A percentile compares a stretch with the other conserved stretches of the same genome.
phyloP scores from a whole-genome alignment of 2,888 invertebrate genomes.

The Temnothorax rugatulus region DNA sequence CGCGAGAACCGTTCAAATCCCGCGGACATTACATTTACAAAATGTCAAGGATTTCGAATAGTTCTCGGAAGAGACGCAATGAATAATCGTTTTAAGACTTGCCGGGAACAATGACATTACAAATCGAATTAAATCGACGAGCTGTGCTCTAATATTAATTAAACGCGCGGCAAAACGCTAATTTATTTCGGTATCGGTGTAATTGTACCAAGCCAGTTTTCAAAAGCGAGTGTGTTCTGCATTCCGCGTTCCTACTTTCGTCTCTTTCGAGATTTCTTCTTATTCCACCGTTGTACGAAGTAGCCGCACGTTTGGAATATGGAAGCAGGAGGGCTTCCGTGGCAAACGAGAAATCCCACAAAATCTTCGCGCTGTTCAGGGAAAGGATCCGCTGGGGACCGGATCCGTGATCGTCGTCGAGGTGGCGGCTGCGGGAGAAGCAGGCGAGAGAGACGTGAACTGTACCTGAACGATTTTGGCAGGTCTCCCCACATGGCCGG shows the following conservation, averaged over 20 bases:
- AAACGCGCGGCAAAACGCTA: neutral
- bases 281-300: neutral
- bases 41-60: conserved; percentile 44
- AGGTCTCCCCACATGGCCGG: conserved; percentile 64
- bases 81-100: neutral
- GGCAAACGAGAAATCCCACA: conserved; percentile 35
- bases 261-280: conserved; percentile 4
- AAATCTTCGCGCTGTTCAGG: conserved; percentile 24
- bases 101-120: neutral
- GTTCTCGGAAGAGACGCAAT: conserved; percentile 21
- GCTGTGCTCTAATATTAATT: neutral
- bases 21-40: conserved; percentile 10
- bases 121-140: neutral
- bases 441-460: conserved; percentile 48
- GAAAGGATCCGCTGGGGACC: conserved; percentile 16
- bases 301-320: neutral
- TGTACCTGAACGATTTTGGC: conserved; percentile 75
- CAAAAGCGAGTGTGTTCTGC: neutral
- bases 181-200: neutral
- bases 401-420: conserved; percentile 25
- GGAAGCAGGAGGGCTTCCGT: neutral
- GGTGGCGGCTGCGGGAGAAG: conserved; percentile 15
- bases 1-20: conserved; percentile 34
- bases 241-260: neutral
- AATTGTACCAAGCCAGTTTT: neutral